Evolutionary conservation across 2,113 vertebrate genomes (phyloP).

Genomic region (Nycticebus coucang): DNA sequence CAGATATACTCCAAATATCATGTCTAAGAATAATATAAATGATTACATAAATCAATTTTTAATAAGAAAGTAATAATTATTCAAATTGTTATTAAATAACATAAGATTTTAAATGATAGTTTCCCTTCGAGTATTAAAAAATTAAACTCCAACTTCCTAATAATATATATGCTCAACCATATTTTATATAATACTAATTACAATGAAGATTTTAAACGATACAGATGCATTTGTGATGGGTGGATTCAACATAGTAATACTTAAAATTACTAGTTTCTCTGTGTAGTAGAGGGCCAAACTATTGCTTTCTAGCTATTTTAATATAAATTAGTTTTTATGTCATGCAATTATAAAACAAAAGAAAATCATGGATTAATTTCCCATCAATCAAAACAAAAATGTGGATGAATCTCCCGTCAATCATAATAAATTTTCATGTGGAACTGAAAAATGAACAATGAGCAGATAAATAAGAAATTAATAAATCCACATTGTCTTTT

Average conservation of each 20-base stretch:
- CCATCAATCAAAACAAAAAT: slow-evolving; percentile 80
- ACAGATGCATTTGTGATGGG: neutral
- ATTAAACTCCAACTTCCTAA: neutral
- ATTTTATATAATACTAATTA: neutral
- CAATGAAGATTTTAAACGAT: neutral
- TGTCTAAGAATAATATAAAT: neutral
- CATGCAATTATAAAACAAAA: neutral
- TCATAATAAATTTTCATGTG: slow-evolving; percentile 78
- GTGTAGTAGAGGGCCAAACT: neutral
- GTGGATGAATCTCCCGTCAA: slow-evolving; percentile 86
- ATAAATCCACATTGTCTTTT: slow-evolving; percentile 66
- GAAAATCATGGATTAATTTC: slow-evolving; percentile 83
- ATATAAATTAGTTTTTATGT: slow-evolving; percentile 7
- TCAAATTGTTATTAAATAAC: neutral
- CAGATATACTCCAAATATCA: neutral
- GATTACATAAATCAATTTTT: neutral
- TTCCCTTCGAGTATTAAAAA: neutral
- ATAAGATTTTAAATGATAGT: neutral
- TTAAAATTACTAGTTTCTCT: neutral
- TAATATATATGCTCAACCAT: neutral
- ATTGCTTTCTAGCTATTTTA: neutral
- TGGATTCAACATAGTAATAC: neutral
- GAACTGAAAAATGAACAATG: slow-evolving; percentile 80
- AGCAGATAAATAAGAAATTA: slow-evolving; percentile 83
- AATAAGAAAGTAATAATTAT: neutral